Percentiles rank a stretch among this genome's conserved stretches.
These are phyloP conservation scores for Cabera pusaria DNA, from an alignment of 2,888 invertebrate genomes.

Conservation along the genomic window DNA sequence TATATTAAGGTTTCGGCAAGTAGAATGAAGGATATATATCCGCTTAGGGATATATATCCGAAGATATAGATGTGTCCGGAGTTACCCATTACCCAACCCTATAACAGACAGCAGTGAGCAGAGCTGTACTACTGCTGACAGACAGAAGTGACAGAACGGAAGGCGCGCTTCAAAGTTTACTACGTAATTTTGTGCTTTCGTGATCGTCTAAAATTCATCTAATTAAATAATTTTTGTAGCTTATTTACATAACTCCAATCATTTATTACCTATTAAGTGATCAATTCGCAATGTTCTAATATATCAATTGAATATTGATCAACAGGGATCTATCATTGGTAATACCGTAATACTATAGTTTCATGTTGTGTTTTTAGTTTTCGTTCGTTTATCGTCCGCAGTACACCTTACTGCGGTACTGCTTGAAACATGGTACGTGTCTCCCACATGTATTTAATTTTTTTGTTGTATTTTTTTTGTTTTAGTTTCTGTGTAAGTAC, in stretches of 20 bases:
- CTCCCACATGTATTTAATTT: constrained; percentile 25
- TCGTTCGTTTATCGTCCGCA: constrained; percentile 43
- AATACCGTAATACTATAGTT: constrained; percentile 41
- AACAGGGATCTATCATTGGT: constrained; percentile 41
- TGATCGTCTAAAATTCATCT: no score
- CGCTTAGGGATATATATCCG: no score
- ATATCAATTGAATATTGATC: constrained; percentile 24
- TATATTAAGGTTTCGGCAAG: no score
- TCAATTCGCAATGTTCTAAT: constrained; percentile 16
- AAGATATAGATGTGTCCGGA: no score
- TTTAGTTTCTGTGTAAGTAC: constrained; percentile 12
- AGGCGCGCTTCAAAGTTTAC: no score
- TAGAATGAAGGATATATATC: no score
- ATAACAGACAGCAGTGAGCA: no score
- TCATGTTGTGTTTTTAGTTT: constrained; percentile 49
- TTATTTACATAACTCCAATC: neutral
- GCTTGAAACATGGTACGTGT: constrained; percentile 57
- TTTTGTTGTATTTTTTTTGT: constrained; percentile 15
- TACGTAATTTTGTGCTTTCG: no score
- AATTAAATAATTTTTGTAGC: neutral
- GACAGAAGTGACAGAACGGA: no score
- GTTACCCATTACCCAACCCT: no score
- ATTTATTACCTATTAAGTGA: constrained; percentile 7
- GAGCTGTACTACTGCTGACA: no score
- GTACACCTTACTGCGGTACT: constrained; percentile 30